Percentiles rank a stretch among this genome's conserved stretches.
Evolutionary conservation across 2,113 vertebrate genomes (phyloP).

Genomic region (Bucco capensis): DNA sequence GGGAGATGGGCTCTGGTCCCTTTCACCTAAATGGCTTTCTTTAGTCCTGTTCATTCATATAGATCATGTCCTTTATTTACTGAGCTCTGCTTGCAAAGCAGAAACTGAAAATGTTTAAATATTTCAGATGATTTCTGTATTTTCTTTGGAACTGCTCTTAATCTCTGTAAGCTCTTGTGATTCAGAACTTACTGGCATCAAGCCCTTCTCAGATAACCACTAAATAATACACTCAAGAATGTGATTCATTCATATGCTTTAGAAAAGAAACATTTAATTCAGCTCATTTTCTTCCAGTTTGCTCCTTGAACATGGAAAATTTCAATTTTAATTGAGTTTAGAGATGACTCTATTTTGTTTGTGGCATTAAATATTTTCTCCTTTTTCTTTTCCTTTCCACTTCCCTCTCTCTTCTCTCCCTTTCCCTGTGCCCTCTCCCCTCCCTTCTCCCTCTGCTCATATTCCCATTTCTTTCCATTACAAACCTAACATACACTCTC

Average conservation of each 20-base stretch:
- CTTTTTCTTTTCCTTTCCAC: background rate
- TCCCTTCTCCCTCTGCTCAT: background rate
- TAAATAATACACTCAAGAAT: conserved; percentile 49
- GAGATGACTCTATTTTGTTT: background rate
- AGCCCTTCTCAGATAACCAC: conserved; percentile 19
- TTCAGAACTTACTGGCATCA: conserved; percentile 43
- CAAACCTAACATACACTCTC: background rate
- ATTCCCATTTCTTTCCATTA: background rate
- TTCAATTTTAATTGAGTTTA: conserved; percentile 32
- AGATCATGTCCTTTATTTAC: background rate
- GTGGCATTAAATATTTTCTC: background rate
- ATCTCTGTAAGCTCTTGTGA: conserved; percentile 38
- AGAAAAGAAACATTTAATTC: conserved; percentile 31
- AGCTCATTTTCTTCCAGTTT: background rate
- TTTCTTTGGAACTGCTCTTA: conserved; percentile 45
- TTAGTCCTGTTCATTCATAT: background rate
- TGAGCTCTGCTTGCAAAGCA: background rate
- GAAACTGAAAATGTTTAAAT: conserved; percentile 31
- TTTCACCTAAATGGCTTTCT: background rate
- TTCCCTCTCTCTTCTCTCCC: background rate
- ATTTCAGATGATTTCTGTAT: conserved; percentile 39
- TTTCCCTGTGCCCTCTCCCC: accelerated
- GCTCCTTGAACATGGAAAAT: background rate
- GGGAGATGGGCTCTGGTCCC: background rate
- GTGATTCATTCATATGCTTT: conserved; percentile 50